Conservation (phyloP, 2,888 invertebrate genomes). For the Drosophila seclusa region DNA sequence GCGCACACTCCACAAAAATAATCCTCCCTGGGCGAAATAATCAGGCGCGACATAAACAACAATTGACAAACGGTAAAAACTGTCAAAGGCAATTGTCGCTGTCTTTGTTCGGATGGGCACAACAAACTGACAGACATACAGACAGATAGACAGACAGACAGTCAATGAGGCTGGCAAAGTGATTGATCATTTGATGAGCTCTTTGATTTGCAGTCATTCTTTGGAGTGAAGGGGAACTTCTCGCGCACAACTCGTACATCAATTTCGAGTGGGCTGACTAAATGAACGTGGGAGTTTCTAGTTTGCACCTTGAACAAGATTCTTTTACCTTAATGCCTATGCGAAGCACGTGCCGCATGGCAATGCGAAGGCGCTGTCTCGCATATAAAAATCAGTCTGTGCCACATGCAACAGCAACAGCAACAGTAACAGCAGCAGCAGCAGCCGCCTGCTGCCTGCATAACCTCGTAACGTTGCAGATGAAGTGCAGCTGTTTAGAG, state of each 20-base stretch:
- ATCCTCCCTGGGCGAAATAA: constrained; percentile 37
- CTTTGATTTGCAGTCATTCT: constrained; percentile 31
- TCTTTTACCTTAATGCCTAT: constrained; percentile 21
- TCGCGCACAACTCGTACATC: constrained; percentile 40
- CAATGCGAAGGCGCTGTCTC: constrained; percentile 30
- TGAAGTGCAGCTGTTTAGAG: constrained; percentile 51
- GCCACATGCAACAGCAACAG: constrained; percentile 50
- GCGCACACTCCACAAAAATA: constrained; percentile 26
- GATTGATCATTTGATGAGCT: constrained; percentile 69
- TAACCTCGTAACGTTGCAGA: constrained; percentile 38
- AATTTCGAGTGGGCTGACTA: constrained; percentile 58
- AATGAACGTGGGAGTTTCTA: constrained; percentile 78
- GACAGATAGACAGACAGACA: constrained; percentile 38
- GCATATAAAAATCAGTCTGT: constrained; percentile 65
- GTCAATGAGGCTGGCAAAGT: constrained; percentile 25
- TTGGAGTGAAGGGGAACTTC: not conserved
- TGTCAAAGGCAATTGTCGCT: constrained; percentile 77
- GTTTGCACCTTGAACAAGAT: constrained; percentile 68
- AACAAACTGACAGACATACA: constrained; percentile 62
- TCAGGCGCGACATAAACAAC: constrained; percentile 61
- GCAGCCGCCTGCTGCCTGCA: constrained; percentile 57
- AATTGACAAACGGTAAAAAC: constrained; percentile 74
- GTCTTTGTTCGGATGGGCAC: constrained; percentile 61
- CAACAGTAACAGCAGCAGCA: constrained; percentile 25
- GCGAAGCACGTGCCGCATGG: constrained; percentile 67